A percentile compares a stretch with the other conserved stretches of the same genome.
phyloP scores from a whole-genome alignment of 2,888 invertebrate species.

The Pasiphila rectangulata region DNA sequence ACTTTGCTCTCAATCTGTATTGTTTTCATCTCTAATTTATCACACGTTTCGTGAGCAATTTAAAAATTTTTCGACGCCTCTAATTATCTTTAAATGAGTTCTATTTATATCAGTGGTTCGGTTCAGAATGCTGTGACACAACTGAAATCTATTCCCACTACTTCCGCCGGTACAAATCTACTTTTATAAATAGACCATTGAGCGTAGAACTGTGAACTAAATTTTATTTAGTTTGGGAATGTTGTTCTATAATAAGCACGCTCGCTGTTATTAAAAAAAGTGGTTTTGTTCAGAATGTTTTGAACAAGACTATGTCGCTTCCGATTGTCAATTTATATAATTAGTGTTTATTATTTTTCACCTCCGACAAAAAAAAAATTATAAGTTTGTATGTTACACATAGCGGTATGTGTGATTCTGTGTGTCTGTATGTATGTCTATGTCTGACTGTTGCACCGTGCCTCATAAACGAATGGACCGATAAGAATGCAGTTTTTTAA shows the following conservation, averaged over 20 bases:
- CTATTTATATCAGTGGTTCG: constrained; percentile 1
- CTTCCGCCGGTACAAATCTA: constrained; percentile 28
- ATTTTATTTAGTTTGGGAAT: constrained; percentile 32
- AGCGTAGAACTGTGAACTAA: constrained; percentile 31
- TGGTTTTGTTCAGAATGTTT: background rate
- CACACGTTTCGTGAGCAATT: background rate
- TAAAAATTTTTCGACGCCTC: background rate
- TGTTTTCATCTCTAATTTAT: background rate
- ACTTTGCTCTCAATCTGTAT: no score
- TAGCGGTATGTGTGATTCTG: no score
- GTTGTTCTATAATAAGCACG: constrained; percentile 6
- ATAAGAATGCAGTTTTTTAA: no score
- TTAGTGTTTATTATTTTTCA: no score
- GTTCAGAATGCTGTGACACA: constrained; percentile 7
- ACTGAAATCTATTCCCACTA: constrained; percentile 15
- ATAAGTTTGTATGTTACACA: no score
- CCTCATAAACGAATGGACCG: no score
- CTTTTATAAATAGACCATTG: constrained; percentile 24
- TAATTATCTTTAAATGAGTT: background rate
- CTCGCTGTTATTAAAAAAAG: constrained; percentile 21
- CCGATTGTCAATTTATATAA: no score
- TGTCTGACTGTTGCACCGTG: no score
- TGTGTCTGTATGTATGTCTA: no score
- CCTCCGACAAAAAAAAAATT: no score
- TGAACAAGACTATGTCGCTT: no score